Evolutionary conservation across 1,140 invertebrate genomes (phyloP), one percentile per base, ranked within the genome.

Genomic region (Drosophila bocki): DNA sequence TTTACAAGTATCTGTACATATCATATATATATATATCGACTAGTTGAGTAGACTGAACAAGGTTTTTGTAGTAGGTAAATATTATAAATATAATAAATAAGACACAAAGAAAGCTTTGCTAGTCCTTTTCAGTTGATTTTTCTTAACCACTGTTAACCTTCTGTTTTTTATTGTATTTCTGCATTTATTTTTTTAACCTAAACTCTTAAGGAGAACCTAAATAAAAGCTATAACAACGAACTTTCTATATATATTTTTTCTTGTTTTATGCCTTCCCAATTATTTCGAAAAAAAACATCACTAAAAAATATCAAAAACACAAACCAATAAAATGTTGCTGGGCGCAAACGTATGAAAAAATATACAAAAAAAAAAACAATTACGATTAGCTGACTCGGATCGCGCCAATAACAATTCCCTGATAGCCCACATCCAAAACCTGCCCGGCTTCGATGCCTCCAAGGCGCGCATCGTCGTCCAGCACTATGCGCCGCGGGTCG

Each of bases 381-480:
- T 60, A 75, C 62, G 57, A 77, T 90, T 80, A 93, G 92, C 92
- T 86, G 92, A 93, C 80, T 93, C 92, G 86, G 92, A 93, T 91
- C 86, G 76, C 58, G 92, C 92, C 67, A 95, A 95, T 93, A 95
- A 94, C 94, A 95, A 94, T 93, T 95, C 94, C 77, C 93, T 95
- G 93, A 94, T 95, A 93, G 94, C 95, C 86, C 94, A 95, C 93
- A 94, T 95, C 93, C 93, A 95, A 93, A 94, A 95, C 93, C 93
- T 95, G 80, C 94, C 94, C 65, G 94, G 95, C 92, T 94, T 95
- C 93, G 94, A 95, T 94, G 94, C 94, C 76, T 93, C 94, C 91
- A 95, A 95, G 93, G 94, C 94, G 91, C 94, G 95, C 81, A 94
- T 95, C 67, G 94, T 95, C 63, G 94, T 95, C 86, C 95, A 95